phyloP scores from a whole-genome alignment of 2,888 invertebrate genomes.

The Agrochola macilenta region DNA sequence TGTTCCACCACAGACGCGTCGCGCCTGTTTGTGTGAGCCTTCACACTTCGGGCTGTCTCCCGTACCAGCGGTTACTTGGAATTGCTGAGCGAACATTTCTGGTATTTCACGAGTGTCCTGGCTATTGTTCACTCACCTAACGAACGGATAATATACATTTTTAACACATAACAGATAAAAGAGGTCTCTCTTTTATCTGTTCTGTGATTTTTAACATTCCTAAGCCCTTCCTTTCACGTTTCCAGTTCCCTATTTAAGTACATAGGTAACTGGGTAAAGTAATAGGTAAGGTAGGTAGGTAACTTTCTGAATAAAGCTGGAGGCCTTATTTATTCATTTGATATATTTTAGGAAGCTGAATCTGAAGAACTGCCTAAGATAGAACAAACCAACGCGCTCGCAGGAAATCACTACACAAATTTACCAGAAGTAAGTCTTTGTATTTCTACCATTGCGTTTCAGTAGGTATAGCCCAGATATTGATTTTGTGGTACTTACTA shows the following conservation, averaged over 20 bases:
- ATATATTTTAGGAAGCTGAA: slow-evolving; percentile 6
- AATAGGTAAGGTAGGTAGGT: not conserved
- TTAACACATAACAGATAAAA: too few relatives aligned
- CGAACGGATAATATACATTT: not conserved
- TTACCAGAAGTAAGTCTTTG: slow-evolving; percentile 5
- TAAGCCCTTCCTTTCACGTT: not conserved
- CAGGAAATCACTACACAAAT: not conserved
- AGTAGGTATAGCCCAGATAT: not conserved
- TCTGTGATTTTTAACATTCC: too few relatives aligned
- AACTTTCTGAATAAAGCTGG: not conserved
- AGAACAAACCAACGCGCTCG: not conserved
- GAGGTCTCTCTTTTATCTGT: too few relatives aligned
- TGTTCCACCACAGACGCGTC: too few relatives aligned
- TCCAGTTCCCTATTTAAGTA: not conserved
- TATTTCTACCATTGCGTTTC: not conserved
- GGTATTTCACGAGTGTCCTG: not conserved
- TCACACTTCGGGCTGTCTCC: too few relatives aligned
- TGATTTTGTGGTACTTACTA: not conserved
- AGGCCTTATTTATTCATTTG: not conserved
- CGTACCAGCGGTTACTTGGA: not conserved
- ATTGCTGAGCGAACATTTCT: not conserved
- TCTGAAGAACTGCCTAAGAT: not conserved
- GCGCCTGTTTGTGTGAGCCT: too few relatives aligned
- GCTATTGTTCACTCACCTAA: not conserved
- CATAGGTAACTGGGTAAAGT: not conserved